Percentiles rank a stretch among this genome's conserved stretches.
Evolutionary conservation across 2,113 vertebrate species (phyloP).

Genomic region (Hydrochoerus hydrochaeris): DNA sequence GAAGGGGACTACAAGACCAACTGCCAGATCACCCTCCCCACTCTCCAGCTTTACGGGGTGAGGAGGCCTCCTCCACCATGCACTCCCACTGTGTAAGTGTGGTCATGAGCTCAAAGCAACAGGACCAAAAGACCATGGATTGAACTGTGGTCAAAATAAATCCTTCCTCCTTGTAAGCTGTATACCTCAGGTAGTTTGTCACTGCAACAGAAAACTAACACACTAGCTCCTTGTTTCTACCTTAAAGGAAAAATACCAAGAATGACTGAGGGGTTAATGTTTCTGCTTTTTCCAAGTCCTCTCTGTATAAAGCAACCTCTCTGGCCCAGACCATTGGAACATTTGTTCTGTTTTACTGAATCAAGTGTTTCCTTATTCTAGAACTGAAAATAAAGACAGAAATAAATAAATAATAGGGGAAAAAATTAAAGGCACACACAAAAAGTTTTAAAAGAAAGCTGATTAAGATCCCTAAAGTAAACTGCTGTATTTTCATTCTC

Average conservation of each 20-base stretch:
- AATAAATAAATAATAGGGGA: neutral
- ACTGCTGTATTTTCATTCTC: neutral
- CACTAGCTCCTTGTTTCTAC: neutral
- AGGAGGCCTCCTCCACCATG: neutral
- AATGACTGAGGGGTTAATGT: neutral
- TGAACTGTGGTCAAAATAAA: neutral
- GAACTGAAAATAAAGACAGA: neutral
- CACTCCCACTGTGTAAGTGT: neutral
- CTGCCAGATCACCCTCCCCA: neutral
- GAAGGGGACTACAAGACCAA: neutral
- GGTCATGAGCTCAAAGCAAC: neutral
- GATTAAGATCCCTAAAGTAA: neutral
- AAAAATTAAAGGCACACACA: neutral
- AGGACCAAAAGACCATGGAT: neutral
- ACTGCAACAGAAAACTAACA: neutral
- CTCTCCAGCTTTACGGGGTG: neutral
- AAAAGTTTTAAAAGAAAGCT: neutral
- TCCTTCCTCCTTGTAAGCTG: neutral
- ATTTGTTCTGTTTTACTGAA: neutral
- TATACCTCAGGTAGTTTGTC: neutral
- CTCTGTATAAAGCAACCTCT: neutral
- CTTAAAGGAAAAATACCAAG: neutral
- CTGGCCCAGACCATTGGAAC: neutral
- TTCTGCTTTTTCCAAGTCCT: neutral
- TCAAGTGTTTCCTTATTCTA: neutral